Percentiles rank a stretch among this genome's conserved stretches.
Conservation (phyloP, 2,888 invertebrate species). For the Carterocephalus palaemon region DNA sequence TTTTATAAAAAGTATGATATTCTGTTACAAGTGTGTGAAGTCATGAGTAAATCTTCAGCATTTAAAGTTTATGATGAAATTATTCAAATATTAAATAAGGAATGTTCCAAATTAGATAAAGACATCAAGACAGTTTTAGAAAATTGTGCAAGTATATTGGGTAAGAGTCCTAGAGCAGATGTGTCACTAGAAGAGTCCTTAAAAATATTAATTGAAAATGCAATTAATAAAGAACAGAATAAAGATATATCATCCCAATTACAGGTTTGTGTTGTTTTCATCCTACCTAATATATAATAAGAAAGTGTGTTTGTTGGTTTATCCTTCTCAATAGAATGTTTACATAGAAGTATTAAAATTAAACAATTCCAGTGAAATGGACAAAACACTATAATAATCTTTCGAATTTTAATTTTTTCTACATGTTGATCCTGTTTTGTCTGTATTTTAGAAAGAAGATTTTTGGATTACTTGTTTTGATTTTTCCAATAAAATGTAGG, state of each 20-base stretch:
- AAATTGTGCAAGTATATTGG: conserved; percentile 45
- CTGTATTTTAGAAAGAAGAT: too few relatives aligned
- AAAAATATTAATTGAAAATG: conserved; percentile 71
- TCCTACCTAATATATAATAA: background rate
- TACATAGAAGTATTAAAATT: too few relatives aligned
- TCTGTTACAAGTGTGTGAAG: conserved; percentile 44
- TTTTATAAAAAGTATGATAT: conserved; percentile 83
- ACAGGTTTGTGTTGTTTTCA: conserved; percentile 50
- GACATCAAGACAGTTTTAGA: conserved; percentile 42
- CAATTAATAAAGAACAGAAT: conserved; percentile 75
- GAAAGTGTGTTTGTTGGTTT: too few relatives aligned
- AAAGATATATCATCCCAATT: conserved; percentile 79
- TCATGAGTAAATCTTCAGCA: conserved; percentile 39
- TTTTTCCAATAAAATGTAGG: too few relatives aligned
- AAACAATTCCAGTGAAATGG: too few relatives aligned
- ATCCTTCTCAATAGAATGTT: too few relatives aligned
- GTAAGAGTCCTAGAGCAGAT: conserved; percentile 37
- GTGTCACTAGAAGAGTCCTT: conserved; percentile 65
- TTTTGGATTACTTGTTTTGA: too few relatives aligned
- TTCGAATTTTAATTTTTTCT: too few relatives aligned
- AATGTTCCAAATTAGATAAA: conserved; percentile 36
- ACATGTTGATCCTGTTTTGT: too few relatives aligned
- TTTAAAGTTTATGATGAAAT: conserved; percentile 55
- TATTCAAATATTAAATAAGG: conserved; percentile 48
- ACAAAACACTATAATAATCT: too few relatives aligned